Base-by-base conservation (phyloP, 2,113 vertebrate species). In the Capreolus pygargus region DNA sequence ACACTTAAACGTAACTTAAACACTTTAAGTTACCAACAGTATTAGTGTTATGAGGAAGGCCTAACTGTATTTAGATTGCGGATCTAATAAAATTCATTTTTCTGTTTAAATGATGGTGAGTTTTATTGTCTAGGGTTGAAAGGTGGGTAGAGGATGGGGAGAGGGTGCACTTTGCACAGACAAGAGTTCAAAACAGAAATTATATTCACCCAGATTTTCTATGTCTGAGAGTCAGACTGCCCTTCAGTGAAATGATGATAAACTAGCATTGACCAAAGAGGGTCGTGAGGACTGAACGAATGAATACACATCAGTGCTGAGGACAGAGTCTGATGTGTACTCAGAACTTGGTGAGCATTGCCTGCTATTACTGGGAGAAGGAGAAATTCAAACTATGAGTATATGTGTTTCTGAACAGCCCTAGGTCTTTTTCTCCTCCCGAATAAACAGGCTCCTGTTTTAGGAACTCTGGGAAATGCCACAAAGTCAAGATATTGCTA, bases 381-480 rank as follows among this genome's bases (percentile, higher is more conserved):
- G 25, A 61, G 36, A 36, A 33, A 36, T 5, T 78, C 12, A 21
- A 2, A 19, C 12, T n/a, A n/a, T 55, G n/a, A 23, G 33, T 50
- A 70, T 76, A 0, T 52, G 55, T 60, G 74, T 95, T 90, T 30
- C 64, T 84, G 33, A 64, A 81, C 64, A 64, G 10, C 57, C 57
- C 64, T 10, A 25, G 15, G 17, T 81, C 10, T 50, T 61, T 23
- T 79, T 27, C 25, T 2, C 9, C 61, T 39, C 16, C 13, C 14
- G 0, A 11, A 52, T 33, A 81, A 91, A 30, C 60, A 93, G 11
- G 21, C 1, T 28, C 52, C 84, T 43, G 9, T 79, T 64, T 47
- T 39, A 60, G 67, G 89, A 97, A 83, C 91, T 43, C 55, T 89
- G 50, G n/a, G 43, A 97, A 54, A 76, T 28, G 57, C 14, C 54